These are phyloP conservation scores for Poecilus cupreus DNA, from an alignment of 2,888 invertebrate species.

Conservation along the genomic window DNA sequence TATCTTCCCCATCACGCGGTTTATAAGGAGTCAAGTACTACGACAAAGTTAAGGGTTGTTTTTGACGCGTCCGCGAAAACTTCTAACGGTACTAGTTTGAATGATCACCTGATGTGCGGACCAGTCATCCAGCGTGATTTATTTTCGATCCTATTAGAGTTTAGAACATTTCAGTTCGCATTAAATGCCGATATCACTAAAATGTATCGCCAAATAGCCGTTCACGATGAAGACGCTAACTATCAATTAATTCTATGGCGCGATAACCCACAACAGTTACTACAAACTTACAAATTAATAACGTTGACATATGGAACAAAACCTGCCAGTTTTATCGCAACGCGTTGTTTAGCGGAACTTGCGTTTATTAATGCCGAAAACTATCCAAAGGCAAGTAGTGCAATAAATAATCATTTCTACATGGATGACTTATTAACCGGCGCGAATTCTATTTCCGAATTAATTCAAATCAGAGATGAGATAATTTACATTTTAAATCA, in stretches of 20 bases:
- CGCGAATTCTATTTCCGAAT: neutral
- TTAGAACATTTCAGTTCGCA: neutral
- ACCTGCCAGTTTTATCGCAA: neutral
- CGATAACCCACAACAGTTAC: neutral
- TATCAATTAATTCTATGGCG: neutral
- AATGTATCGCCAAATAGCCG: neutral
- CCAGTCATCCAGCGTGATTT: neutral
- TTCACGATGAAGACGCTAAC: neutral
- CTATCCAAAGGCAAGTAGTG: no score
- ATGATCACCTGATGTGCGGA: neutral
- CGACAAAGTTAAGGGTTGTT: neutral
- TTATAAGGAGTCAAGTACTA: neutral
- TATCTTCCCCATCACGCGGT: neutral
- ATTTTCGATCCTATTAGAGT: no score
- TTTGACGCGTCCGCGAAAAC: slow-evolving; percentile 9
- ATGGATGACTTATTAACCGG: neutral
- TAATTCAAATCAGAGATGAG: neutral
- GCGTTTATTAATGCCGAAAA: neutral
- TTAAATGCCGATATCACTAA: neutral
- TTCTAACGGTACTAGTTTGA: neutral
- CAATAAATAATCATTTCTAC: neutral
- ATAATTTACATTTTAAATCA: neutral
- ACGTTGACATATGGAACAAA: neutral
- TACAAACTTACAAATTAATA: neutral
- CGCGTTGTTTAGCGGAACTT: neutral